A percentile compares a stretch with the other conserved stretches of the same genome.
These are phyloP conservation scores for Palythoa grandiflora DNA, from an alignment of 92 coral and sea anemone genomes.

Conservation along the genomic window DNA sequence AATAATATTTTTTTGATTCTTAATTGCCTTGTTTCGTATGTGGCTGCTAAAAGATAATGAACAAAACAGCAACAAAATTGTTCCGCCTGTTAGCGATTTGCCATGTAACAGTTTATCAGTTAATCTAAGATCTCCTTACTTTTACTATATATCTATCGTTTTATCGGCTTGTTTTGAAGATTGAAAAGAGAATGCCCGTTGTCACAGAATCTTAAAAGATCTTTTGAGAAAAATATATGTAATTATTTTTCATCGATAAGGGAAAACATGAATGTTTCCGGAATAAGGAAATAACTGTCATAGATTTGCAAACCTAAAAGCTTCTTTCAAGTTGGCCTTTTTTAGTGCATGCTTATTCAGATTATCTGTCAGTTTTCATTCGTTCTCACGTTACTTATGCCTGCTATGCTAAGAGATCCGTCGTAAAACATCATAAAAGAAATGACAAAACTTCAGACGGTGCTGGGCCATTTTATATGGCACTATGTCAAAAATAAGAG, in stretches of 20 bases:
- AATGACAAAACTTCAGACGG: no score
- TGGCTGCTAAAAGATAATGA: not conserved
- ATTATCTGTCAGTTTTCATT: no score
- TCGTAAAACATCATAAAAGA: no score
- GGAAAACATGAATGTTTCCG: conserved; percentile 4
- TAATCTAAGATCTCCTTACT: not conserved
- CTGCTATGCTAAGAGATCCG: no score
- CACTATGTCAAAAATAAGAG: no score
- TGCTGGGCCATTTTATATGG: no score
- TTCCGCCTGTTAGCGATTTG: not conserved
- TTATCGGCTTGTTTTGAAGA: not conserved
- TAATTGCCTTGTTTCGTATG: not conserved
- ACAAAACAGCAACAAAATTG: not conserved
- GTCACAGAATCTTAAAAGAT: not conserved
- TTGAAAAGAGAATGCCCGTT: not conserved
- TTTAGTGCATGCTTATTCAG: no score
- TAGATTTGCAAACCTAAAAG: not conserved
- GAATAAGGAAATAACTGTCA: not conserved
- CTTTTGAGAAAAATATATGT: not conserved
- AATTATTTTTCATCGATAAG: not conserved
- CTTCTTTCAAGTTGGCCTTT: not conserved
- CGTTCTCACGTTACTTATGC: no score
- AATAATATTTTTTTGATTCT: not conserved
- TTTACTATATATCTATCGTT: not conserved
- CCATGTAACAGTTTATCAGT: not conserved